Conservation (phyloP, 2,797 vertebrate species). For the Hippoglossus hippoglossus region DNA sequence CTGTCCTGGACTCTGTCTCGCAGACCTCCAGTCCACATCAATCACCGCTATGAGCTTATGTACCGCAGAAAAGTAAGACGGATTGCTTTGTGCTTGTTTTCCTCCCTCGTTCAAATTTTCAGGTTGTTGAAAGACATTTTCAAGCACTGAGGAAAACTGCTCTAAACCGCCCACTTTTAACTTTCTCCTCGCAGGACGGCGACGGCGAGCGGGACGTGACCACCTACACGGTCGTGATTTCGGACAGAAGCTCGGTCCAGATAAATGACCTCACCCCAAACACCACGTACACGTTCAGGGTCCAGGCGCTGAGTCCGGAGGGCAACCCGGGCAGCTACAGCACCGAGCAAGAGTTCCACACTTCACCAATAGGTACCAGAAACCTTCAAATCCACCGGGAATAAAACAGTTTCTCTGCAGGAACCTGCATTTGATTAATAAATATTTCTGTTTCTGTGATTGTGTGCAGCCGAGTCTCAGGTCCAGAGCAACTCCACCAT, state of each 20-base stretch:
- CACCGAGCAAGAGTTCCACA: slow-evolving; percentile 90
- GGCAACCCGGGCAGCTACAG: slow-evolving; percentile 88
- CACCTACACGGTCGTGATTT: slow-evolving; percentile 92
- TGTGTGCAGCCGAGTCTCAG: slow-evolving; percentile 76
- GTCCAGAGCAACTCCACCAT: slow-evolving; percentile 81
- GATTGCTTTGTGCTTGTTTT: slow-evolving; percentile 21
- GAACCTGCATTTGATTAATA: slow-evolving; percentile 3
- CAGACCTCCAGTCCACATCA: slow-evolving; percentile 87
- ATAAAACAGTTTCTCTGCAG: not conserved
- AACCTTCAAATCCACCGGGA: not conserved
- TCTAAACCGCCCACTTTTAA: slow-evolving; percentile 11
- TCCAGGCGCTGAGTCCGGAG: slow-evolving; percentile 90
- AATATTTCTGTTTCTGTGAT: slow-evolving; percentile 28
- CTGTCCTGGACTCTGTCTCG: slow-evolving; percentile 91
- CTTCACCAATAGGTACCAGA: slow-evolving; percentile 81
- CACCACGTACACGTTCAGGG: slow-evolving; percentile 90
- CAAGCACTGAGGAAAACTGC: not conserved
- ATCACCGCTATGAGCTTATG: slow-evolving; percentile 94
- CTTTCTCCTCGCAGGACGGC: slow-evolving; percentile 67
- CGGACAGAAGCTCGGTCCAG: slow-evolving; percentile 89
- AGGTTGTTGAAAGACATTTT: not conserved
- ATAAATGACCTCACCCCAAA: slow-evolving; percentile 88
- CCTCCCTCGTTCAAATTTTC: not conserved
- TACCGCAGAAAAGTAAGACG: slow-evolving; percentile 91
- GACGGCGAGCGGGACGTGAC: slow-evolving; percentile 87